Conservation (phyloP, 2,888 invertebrate genomes). For the Erebia epiphron region DNA sequence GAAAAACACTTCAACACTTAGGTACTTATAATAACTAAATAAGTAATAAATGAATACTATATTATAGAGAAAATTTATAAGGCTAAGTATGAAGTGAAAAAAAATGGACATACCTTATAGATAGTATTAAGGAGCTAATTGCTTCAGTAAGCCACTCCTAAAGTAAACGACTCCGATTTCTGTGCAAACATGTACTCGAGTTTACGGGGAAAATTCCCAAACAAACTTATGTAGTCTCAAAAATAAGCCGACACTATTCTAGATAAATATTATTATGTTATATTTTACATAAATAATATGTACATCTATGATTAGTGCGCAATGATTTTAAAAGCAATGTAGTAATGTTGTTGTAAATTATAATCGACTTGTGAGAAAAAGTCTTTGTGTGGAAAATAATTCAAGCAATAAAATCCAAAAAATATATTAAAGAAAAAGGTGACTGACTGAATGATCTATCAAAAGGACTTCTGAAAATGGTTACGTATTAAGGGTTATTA, state of each 20-base stretch:
- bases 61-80: not conserved
- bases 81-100: not conserved
- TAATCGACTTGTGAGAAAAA: not conserved
- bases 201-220: conserved; percentile 77
- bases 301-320: too few species aligned
- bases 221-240: conserved; percentile 73
- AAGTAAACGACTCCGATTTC: conserved; percentile 78
- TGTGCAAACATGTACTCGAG: conserved; percentile 76
- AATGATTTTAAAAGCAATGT: not conserved
- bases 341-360: not conserved
- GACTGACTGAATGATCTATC: too few species aligned
- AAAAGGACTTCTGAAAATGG: too few species aligned
- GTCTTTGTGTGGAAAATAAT: not conserved
- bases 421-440: too few species aligned
- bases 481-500: too few species aligned
- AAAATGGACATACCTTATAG: not conserved
- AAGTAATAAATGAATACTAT: too few species aligned
- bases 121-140: conserved; percentile 50
- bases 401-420: not conserved
- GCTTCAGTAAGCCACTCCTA: conserved; percentile 69
- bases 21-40: too few species aligned
- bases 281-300: not conserved
- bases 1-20: too few species aligned
- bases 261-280: not conserved
- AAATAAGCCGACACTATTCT: conserved; percentile 53